phyloP scores from a whole-genome alignment of 2,113 vertebrate genomes.

The Vidua chalybeata region DNA sequence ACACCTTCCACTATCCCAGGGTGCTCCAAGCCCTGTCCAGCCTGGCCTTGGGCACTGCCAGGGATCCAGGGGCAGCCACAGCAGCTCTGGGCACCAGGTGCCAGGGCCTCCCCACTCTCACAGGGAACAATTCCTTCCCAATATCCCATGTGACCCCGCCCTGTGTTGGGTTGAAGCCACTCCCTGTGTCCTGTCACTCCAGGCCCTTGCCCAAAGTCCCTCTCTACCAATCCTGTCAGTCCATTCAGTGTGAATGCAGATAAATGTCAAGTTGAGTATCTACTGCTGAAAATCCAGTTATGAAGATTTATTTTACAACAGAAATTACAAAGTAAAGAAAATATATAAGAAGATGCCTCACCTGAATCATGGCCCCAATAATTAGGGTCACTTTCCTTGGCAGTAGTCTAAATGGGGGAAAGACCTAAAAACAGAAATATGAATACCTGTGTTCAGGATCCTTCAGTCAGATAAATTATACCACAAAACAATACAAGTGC shows the following conservation, averaged over 20 bases:
- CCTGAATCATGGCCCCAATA: slow-evolving; percentile 91
- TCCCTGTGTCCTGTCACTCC: not conserved
- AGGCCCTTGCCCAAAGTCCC: not conserved
- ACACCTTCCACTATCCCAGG: not conserved
- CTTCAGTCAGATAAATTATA: not conserved
- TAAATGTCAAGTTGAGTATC: not conserved
- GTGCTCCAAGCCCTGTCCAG: fast-evolving
- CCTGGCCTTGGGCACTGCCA: not conserved
- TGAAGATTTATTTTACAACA: not conserved
- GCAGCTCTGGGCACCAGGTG: not conserved
- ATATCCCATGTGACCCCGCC: not conserved
- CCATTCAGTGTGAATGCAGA: not conserved
- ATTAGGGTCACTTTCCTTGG: slow-evolving; percentile 90
- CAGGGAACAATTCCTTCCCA: not conserved
- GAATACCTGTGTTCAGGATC: not conserved
- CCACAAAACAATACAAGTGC: not conserved
- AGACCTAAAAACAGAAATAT: slow-evolving; percentile 78
- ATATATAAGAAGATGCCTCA: slow-evolving; percentile 19
- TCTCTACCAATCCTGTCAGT: not conserved
- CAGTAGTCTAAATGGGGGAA: slow-evolving; percentile 89
- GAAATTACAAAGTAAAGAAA: not conserved
- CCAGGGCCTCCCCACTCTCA: not conserved
- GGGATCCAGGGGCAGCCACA: not conserved
- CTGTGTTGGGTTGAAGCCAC: not conserved
- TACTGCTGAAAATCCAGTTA: not conserved